Evolutionary conservation across 2,888 invertebrate species (phyloP).

Genomic region (Barypeithes pellucidus): DNA sequence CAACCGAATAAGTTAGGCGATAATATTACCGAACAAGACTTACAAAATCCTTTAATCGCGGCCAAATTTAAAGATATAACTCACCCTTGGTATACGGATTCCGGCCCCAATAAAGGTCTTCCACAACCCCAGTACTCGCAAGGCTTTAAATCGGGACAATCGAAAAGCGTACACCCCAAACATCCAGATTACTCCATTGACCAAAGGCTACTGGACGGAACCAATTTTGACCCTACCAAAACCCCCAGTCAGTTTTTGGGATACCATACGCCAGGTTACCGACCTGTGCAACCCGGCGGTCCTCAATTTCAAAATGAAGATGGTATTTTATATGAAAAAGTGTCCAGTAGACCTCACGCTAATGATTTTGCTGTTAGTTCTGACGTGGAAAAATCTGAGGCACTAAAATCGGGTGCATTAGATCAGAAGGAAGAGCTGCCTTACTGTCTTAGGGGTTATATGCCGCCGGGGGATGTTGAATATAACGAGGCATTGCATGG

Average conservation of each 20-base stretch:
- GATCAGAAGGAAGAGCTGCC: not conserved
- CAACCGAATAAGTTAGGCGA: conserved; percentile 37
- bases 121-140: conserved; percentile 47
- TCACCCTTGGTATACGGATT: conserved; percentile 52
- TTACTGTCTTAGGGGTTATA: not conserved
- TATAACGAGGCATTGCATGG: not conserved
- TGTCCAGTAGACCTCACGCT: conserved; percentile 2
- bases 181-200: conserved; percentile 43
- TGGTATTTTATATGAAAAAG: conserved; percentile 7
- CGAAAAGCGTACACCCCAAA: conserved; percentile 14
- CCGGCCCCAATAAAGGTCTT: conserved; percentile 32
- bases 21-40: conserved; percentile 41
- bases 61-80: conserved; percentile 53
- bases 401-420: not conserved
- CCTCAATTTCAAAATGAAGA: conserved; percentile 8
- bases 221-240: conserved; percentile 57
- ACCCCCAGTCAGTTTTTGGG: conserved; percentile 57
- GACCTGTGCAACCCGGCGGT: not conserved
- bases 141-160: conserved; percentile 39
- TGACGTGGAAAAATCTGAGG: conserved; percentile 13
- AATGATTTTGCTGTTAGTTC: conserved; percentile 5
- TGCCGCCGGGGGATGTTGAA: not conserved
- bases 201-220: conserved; percentile 53
- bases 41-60: conserved; percentile 36
- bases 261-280: conserved; percentile 30